Base-by-base conservation (phyloP, 1,140 invertebrate species). In the Zophobas morio region DNA sequence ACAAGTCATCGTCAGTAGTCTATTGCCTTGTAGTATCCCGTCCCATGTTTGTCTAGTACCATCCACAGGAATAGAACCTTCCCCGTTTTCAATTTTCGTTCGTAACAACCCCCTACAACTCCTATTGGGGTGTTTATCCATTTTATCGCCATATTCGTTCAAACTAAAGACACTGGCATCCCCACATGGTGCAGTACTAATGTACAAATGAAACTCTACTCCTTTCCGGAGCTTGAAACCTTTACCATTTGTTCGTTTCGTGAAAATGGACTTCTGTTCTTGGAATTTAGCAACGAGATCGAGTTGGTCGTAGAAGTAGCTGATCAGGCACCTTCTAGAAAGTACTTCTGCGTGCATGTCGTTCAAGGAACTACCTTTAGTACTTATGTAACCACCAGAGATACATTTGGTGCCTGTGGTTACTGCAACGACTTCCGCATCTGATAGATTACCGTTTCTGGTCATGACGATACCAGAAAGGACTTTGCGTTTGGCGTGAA, bases 171-270 rank as follows among this genome's bases (percentile, higher is more conserved):
- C 20, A 20, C 42, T 89, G 0, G 96, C 95, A 88, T 99, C 98
- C 6, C 98, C 98, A 88, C 98, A 99, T 3, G 98, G 98, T 20
- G 97, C 95, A 36, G 97, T 98, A 88, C 95, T 98, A 80, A 99
- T 97, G 85, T 96, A 99, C 81, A 99, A 88, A 89, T 99, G 96
- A 86, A 99, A 94, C 83, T 93, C 91, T 40, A 96, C 90, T 81
- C 93, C 90, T 6, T 90, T 86, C 84, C 92, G 93, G 74, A 98
- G 83, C 85, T 89, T 90, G 84, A 91, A 95, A 5, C 91, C 91
- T 5, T 89, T 89, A 2, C 89, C 89, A 51, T 88, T 88, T 0
- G 85, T 20, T 20, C 20, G 20, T 20, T 20, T 20, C 20, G 20
- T 20, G 20, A 20, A 20, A 20, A 20, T 20, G 20, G 20, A 20